These are phyloP conservation scores for Spilosoma lubricipeda DNA, from an alignment of 2,888 invertebrate genomes.

Conservation along the genomic window DNA sequence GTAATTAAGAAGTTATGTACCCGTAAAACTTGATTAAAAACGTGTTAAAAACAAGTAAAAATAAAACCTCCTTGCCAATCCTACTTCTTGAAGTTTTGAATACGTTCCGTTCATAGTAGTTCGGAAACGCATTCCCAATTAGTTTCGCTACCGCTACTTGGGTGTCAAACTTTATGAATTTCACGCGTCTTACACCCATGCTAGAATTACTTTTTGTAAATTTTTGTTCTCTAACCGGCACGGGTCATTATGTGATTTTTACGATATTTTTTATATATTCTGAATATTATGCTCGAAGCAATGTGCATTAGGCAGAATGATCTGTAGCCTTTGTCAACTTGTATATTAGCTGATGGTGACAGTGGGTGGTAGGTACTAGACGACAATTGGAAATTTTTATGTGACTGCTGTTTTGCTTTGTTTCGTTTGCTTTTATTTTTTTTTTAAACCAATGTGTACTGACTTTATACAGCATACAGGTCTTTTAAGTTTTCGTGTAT, in stretches of 20 bases:
- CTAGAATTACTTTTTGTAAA: conserved; percentile 56
- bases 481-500: background rate
- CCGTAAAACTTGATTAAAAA: background rate
- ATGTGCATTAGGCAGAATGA: conserved; percentile 49
- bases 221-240: conserved; percentile 61
- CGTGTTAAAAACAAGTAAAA: background rate
- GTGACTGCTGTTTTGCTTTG: conserved; percentile 21
- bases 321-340: conserved; percentile 40
- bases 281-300: conserved; percentile 57
- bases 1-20: background rate
- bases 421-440: conserved; percentile 2
- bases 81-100: background rate
- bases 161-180: conserved; percentile 76
- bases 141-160: conserved; percentile 67
- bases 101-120: conserved; percentile 26
- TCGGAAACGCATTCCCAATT: conserved; percentile 60
- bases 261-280: conserved; percentile 54
- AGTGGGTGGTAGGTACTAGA: conserved; percentile 38
- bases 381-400: conserved; percentile 40
- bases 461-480: background rate
- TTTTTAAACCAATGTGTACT: conserved; percentile 13
- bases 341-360: conserved; percentile 47
- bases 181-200: conserved; percentile 68
- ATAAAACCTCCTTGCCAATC: background rate
- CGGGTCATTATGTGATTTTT: conserved; percentile 67